phyloP scores from a whole-genome alignment of 2,888 invertebrate genomes.

The Epinotia bilunana region DNA sequence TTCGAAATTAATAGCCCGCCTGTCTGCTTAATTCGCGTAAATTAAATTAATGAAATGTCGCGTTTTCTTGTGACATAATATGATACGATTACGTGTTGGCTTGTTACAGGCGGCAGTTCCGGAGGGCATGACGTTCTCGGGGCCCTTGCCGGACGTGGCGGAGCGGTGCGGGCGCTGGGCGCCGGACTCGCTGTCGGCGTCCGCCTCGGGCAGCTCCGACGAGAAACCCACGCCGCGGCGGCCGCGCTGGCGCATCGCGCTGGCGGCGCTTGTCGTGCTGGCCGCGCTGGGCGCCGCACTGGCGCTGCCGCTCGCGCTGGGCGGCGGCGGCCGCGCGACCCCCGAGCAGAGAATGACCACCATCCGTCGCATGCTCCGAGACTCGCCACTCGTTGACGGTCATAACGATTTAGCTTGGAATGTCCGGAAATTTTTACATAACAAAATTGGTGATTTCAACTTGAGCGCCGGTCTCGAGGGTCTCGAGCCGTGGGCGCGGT shows the following conservation, averaged over 20 bases:
- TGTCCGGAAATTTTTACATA: conserved; percentile 93
- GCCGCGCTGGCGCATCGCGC: conserved; percentile 83
- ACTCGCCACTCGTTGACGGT: conserved; percentile 90
- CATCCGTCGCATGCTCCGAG: conserved; percentile 86
- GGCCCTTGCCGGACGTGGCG: conserved; percentile 81
- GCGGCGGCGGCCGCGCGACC: conserved; percentile 77
- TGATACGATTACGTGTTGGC: conserved; percentile 15
- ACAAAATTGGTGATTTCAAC: conserved; percentile 88
- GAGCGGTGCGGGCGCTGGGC: conserved; percentile 83
- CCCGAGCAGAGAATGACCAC: conserved; percentile 87
- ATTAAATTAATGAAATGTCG: conserved; percentile 25
- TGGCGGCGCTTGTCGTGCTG: conserved; percentile 85
- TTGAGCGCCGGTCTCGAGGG: conserved; percentile 86
- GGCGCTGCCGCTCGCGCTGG: conserved; percentile 83
- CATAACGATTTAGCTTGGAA: conserved; percentile 96
- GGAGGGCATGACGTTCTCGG: conserved; percentile 81
- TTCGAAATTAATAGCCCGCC: conserved; percentile 38
- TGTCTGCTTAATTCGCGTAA: conserved; percentile 34
- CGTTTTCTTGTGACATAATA: conserved; percentile 17
- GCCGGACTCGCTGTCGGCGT: conserved; percentile 78
- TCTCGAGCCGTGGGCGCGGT: conserved; percentile 92
- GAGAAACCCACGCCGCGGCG: conserved; percentile 82
- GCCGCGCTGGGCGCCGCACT: conserved; percentile 85
- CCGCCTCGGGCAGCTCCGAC: conserved; percentile 80
- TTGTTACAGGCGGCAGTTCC: conserved; percentile 78